Conservation (phyloP, 2,888 invertebrate genomes). For the Drosophila tripunctata region DNA sequence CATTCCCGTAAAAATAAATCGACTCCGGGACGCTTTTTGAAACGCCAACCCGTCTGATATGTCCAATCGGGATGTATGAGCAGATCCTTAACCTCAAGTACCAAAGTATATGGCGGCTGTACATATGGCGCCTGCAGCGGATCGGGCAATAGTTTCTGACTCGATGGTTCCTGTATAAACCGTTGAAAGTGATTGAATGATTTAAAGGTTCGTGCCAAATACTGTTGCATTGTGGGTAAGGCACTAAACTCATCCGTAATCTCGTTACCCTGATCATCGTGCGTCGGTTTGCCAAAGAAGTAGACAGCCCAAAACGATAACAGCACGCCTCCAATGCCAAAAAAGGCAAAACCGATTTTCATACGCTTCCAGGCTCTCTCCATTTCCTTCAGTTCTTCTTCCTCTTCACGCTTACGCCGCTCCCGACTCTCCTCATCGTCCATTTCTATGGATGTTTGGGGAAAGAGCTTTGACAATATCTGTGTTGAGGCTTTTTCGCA, state of each 20-base stretch:
- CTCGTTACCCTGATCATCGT: conserved; percentile 89
- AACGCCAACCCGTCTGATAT: conserved; percentile 98
- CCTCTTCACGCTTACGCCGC: conserved; percentile 82
- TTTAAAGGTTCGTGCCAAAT: conserved; percentile 88
- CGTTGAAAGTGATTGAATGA: conserved; percentile 90
- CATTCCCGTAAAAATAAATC: conserved; percentile 96
- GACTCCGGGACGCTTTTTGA: conserved; percentile 98
- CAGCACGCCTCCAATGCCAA: conserved; percentile 87
- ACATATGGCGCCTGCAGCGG: conserved; percentile 94
- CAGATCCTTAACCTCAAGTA: conserved; percentile 97
- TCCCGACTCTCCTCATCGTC: conserved; percentile 84
- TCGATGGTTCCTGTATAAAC: conserved; percentile 96
- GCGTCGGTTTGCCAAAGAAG: conserved; percentile 89
- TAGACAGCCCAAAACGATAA: conserved; percentile 87
- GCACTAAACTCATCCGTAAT: conserved; percentile 90
- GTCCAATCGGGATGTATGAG: conserved; percentile 99
- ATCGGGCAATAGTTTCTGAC: conserved; percentile 96
- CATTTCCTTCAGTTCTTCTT: conserved; percentile 87
- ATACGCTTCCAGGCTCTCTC: conserved; percentile 89
- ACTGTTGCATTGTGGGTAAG: conserved; percentile 88
- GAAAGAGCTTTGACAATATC: conserved; percentile 86
- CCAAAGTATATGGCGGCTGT: conserved; percentile 98
- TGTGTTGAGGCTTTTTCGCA: conserved; percentile 53
- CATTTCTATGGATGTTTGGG: conserved; percentile 85
- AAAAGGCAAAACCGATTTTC: conserved; percentile 87